Percentiles rank a stretch among this genome's conserved stretches.
Evolutionary conservation across 2,113 vertebrate genomes (phyloP).

Genomic region (Gnathonemus echidnorhynchus): DNA sequence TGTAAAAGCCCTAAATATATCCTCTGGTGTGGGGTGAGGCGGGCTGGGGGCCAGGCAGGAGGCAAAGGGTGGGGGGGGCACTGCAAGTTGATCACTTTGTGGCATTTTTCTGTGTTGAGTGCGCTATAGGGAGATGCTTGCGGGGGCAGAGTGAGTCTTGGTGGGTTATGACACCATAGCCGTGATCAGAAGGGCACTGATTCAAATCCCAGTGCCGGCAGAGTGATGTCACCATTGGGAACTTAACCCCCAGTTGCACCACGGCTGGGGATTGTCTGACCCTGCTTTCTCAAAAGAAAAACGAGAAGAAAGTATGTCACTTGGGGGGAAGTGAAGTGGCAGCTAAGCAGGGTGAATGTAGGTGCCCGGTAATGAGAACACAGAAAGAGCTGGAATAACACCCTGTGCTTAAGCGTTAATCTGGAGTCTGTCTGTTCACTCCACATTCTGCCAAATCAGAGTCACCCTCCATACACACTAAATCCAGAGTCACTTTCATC

Average conservation of each 20-base stretch:
- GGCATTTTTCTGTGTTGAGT: background rate
- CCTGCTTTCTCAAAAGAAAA: background rate
- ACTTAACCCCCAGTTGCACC: background rate
- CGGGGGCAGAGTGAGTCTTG: background rate
- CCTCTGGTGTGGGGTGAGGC: background rate
- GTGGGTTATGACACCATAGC: background rate
- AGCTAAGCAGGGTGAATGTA: background rate
- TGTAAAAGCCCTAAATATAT: constrained; percentile 24
- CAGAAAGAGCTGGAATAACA: background rate
- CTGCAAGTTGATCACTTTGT: background rate
- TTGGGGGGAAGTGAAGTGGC: background rate
- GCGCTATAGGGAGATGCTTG: background rate
- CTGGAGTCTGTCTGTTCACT: background rate
- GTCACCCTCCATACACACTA: background rate
- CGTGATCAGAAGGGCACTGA: background rate
- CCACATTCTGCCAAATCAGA: background rate
- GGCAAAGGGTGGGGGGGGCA: background rate
- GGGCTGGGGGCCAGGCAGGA: background rate
- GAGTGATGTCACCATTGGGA: background rate
- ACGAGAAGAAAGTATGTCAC: background rate
- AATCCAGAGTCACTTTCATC: background rate
- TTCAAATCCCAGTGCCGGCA: background rate
- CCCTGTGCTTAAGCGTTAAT: background rate
- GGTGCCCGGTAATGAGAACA: background rate
- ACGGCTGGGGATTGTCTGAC: background rate